phyloP scores from a whole-genome alignment of 2,888 invertebrate species.

The Heliothis peltigera region DNA sequence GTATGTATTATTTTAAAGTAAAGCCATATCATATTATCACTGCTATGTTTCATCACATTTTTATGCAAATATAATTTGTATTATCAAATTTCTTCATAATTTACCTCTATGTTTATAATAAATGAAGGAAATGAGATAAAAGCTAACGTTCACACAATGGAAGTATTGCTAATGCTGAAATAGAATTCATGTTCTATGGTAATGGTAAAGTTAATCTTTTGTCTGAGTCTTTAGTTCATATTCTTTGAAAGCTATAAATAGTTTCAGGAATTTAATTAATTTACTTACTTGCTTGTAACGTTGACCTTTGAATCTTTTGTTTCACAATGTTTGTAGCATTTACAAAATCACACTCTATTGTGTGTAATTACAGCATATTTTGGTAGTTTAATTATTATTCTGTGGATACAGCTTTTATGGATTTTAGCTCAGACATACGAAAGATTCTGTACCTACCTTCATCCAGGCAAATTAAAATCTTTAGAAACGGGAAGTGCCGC shows the following conservation, averaged over 20 bases:
- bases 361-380: not conserved
- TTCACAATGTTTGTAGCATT: not conserved
- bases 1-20: too few species aligned
- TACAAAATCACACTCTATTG: not conserved
- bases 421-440: not conserved
- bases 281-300: not conserved
- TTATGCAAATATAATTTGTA: slow-evolving; percentile 11
- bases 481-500: not conserved
- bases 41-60: not conserved
- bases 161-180: too few species aligned
- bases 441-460: not conserved
- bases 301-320: slow-evolving; percentile 2
- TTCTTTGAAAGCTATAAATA: slow-evolving; percentile 2
- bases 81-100: slow-evolving; percentile 6
- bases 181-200: too few species aligned
- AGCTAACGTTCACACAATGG: too few species aligned
- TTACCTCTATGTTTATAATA: slow-evolving; percentile 1
- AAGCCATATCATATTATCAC: slow-evolving; percentile 2
- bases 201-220: too few species aligned
- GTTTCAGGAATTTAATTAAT: not conserved
- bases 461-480: not conserved
- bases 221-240: not conserved
- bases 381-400: not conserved
- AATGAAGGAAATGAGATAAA: too few species aligned
- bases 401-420: not conserved